Evolutionary conservation across 2,888 invertebrate species (phyloP), one percentile per base, ranked within the genome.

Genomic region (Drosophila algonquin): DNA sequence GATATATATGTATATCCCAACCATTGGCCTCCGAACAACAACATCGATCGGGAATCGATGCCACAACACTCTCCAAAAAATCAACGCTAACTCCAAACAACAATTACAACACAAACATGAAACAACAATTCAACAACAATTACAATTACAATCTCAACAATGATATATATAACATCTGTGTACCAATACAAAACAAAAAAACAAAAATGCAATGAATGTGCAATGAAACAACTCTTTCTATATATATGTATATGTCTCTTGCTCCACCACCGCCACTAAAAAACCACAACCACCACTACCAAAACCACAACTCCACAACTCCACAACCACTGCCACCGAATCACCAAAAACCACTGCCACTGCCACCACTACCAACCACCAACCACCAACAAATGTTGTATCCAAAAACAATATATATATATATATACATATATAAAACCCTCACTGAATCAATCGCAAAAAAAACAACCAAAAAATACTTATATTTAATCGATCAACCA

Each of bases 161-260:
- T 21, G 44, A 63, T 30, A 65, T 44, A 21, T 44, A 44, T 21
- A 9, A 65, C 54, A 67, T 65, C 40, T 71, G 53, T 69, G 71
- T 61, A 51, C 50, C 50, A 56, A 46, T 30, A 46, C 27, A 16
- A 45, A 52, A 59, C 57, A 64, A 50, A 44, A 46, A 52, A 63
- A 67, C 79, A 75, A 80, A 86, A 80, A 81, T 75, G 80, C 80
- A 77, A 86, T 82, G 63, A 82, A 70, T 76, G 69, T 82, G 75
- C 77, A 77, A 86, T 65, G 45, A 77, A n/a, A 40, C 40, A 40
- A 40, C 40, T 40, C 40, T 77, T 65, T 86, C 58, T 51, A 61
- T 55, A 52, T 61, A 63, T 53, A 61, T 71, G 53, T 69, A 27
- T 27, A n/a, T 35, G 54, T 62, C 53, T 50, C 62, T 32, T 45